These are phyloP conservation scores for Leptura quadrifasciata DNA, from an alignment of 2,888 invertebrate genomes.

Conservation along the genomic window DNA sequence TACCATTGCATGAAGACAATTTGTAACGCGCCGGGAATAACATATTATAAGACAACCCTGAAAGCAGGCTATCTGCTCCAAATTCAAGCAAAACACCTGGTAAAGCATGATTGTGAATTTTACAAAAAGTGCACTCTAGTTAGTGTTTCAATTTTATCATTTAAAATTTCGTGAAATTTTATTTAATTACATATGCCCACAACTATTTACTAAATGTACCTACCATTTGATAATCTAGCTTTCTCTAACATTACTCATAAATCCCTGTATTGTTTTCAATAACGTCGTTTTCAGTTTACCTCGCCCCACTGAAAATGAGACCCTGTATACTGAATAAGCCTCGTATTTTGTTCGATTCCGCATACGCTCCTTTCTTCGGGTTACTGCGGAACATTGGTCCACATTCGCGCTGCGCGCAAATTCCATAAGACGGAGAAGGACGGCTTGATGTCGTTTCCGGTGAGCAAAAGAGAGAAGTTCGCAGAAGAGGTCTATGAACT, in stretches of 20 bases:
- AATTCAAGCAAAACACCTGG: no score
- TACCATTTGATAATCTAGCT: no score
- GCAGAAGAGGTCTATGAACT: slow-evolving; percentile 64
- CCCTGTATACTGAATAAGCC: slow-evolving; percentile 30
- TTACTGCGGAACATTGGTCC: slow-evolving; percentile 67
- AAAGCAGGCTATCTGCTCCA: no score
- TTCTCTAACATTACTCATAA: background rate
- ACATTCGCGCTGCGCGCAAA: slow-evolving; percentile 63
- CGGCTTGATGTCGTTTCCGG: slow-evolving; percentile 26
- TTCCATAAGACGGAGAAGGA: slow-evolving; percentile 58
- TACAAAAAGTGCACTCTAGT: no score
- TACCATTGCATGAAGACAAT: no score
- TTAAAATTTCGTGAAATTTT: no score
- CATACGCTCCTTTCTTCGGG: slow-evolving; percentile 69
- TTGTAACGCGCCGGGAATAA: no score
- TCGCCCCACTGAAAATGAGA: slow-evolving; percentile 16
- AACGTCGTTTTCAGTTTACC: background rate
- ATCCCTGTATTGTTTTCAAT: background rate
- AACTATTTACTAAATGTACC: no score
- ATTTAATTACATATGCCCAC: no score
- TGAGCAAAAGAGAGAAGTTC: slow-evolving; percentile 55
- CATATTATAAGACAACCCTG: no score
- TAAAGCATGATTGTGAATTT: no score
- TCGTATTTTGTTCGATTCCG: slow-evolving; percentile 62
- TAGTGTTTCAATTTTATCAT: no score